These are phyloP conservation scores for Phyllotreta striolata DNA, from an alignment of 2,888 invertebrate species.

Conservation along the genomic window DNA sequence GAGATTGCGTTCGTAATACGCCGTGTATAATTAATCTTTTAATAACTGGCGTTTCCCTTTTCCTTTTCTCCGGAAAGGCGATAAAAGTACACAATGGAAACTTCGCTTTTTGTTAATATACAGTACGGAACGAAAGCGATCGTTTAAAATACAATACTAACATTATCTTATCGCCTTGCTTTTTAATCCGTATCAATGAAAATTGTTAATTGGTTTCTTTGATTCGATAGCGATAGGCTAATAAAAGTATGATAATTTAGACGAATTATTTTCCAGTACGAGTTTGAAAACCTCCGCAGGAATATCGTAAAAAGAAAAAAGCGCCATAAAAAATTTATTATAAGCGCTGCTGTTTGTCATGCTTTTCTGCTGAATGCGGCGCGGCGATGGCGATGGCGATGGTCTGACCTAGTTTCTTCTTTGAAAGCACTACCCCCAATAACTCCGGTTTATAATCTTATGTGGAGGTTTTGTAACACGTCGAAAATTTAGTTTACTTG, in stretches of 20 bases:
- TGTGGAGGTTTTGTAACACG: constrained; percentile 22
- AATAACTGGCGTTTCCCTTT: no score
- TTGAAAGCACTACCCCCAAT: constrained; percentile 26
- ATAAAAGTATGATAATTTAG: constrained; percentile 7
- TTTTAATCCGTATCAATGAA: no score
- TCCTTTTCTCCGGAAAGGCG: no score
- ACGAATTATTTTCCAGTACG: constrained; percentile 9
- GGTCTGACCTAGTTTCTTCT: constrained; percentile 28
- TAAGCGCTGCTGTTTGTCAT: constrained; percentile 28
- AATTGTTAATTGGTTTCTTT: no score
- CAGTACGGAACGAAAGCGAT: no score
- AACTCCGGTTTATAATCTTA: constrained; percentile 30
- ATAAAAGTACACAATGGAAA: no score
- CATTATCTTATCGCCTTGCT: no score
- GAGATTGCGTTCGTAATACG: no score
- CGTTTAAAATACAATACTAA: no score
- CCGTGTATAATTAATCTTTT: no score
- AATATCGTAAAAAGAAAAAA: constrained; percentile 15
- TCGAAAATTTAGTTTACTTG: constrained; percentile 21
- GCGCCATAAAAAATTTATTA: constrained; percentile 30
- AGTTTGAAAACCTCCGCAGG: constrained; percentile 21
- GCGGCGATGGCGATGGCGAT: background rate
- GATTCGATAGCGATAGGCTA: background rate
- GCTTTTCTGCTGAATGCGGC: constrained; percentile 25
- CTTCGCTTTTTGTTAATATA: no score